phyloP scores from a whole-genome alignment of 2,888 invertebrate species.

The Meteorus cinctellus region DNA sequence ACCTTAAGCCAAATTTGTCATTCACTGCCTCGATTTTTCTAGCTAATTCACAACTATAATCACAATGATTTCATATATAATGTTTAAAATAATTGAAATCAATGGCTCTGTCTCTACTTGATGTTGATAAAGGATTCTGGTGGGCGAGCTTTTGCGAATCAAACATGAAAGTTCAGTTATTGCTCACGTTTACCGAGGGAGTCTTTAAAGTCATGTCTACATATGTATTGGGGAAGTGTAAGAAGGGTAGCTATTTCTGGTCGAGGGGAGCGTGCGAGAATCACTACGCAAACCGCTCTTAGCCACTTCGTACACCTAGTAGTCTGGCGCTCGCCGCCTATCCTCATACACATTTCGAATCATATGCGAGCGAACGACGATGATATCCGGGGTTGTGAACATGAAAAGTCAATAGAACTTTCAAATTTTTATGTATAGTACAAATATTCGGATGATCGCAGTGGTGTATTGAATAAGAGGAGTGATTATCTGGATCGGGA shows the following conservation, averaged over 20 bases:
- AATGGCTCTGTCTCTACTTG: background rate
- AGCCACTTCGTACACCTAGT: constrained; percentile 69
- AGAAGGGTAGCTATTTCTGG: constrained; percentile 73
- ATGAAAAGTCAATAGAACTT: constrained; percentile 28
- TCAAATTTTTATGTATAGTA: background rate
- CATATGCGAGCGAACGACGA: constrained; percentile 46
- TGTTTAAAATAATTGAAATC: background rate
- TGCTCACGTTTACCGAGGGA: constrained; percentile 44
- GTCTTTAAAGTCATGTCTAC: constrained; percentile 54
- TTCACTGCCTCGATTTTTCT: background rate
- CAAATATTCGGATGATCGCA: background rate
- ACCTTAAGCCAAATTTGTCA: constrained; percentile 28
- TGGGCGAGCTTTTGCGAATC: constrained; percentile 20
- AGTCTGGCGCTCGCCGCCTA: constrained; percentile 70
- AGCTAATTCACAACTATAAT: background rate
- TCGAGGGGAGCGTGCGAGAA: constrained; percentile 67
- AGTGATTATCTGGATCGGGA: background rate
- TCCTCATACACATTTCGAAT: constrained; percentile 66
- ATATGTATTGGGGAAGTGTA: constrained; percentile 70
- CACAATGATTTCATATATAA: background rate
- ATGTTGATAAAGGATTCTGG: background rate
- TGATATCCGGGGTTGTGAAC: constrained; percentile 27
- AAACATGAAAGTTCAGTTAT: constrained; percentile 42
- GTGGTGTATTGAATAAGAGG: background rate
- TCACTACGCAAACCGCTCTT: constrained; percentile 67